Evolutionary conservation across 2,797 vertebrate genomes (phyloP).

Genomic region (Mus minutoides): DNA sequence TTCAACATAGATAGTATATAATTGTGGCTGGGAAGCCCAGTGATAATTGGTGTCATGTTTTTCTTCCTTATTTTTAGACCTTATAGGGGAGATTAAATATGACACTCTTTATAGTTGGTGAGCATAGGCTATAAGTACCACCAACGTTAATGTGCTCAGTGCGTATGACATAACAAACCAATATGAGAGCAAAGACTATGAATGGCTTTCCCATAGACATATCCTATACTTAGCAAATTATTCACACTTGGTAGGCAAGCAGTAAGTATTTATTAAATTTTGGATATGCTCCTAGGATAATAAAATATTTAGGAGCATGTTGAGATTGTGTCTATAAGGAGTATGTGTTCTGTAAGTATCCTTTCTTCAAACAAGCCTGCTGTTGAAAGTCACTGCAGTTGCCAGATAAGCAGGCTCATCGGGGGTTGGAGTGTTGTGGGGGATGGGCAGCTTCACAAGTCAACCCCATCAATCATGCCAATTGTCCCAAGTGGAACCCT

Average conservation of each 20-base stretch:
- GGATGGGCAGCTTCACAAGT: background rate
- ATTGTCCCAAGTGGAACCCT: rapidly evolving
- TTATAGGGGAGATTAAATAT: background rate
- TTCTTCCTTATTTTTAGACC: background rate
- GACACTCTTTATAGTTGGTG: background rate
- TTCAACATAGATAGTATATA: background rate
- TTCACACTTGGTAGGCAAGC: background rate
- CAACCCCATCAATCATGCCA: background rate
- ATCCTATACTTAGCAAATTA: background rate
- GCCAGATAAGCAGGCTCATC: background rate
- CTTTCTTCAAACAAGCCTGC: background rate
- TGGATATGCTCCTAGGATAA: background rate
- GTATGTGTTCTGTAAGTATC: background rate
- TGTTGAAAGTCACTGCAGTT: background rate
- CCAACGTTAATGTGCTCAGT: background rate
- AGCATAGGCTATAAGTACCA: background rate
- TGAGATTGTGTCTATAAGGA: background rate
- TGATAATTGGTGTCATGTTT: background rate
- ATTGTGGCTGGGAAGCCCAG: background rate
- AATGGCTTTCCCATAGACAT: background rate
- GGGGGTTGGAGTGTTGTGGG: no score
- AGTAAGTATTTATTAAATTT: background rate
- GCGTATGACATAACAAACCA: background rate
- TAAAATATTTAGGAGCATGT: background rate
- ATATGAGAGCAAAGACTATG: background rate